A percentile compares a stretch with the other conserved stretches of the same genome.
phyloP scores from a whole-genome alignment of 1,140 invertebrate genomes.

The Amyelois transitella region DNA sequence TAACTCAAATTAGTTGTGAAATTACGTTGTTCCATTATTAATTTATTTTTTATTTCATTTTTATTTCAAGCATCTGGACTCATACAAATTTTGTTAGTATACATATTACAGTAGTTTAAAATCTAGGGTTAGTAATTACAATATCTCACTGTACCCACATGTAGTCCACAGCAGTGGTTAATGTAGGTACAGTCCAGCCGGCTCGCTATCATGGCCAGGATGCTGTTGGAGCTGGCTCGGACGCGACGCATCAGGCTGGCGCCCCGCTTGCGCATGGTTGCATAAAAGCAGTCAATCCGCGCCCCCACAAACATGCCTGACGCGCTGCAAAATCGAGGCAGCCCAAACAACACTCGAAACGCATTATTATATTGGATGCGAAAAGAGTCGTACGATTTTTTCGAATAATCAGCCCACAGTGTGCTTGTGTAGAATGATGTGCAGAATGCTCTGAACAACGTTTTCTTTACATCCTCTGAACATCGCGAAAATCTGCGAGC shows the following conservation, averaged over 20 bases:
- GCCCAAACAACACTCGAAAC: too few species aligned
- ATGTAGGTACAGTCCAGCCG: too few species aligned
- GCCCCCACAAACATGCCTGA: slow-evolving; percentile 1
- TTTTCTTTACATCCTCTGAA: slow-evolving; percentile 6
- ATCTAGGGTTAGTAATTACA: too few species aligned
- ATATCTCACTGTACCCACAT: too few species aligned
- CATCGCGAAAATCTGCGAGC: not conserved
- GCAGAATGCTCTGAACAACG: slow-evolving; percentile 13
- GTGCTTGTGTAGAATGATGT: slow-evolving; percentile 2
- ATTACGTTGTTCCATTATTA: not conserved
- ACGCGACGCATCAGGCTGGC: not conserved
- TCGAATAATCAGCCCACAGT: not conserved
- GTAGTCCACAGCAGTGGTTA: too few species aligned
- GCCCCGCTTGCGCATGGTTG: not conserved
- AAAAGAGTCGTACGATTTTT: not conserved
- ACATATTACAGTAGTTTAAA: too few species aligned
- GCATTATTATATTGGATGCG: slow-evolving; percentile 11
- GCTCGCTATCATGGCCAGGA: too few species aligned
- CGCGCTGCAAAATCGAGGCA: too few species aligned
- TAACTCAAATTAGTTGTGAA: not conserved
- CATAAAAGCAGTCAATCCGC: not conserved
- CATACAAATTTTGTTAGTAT: too few species aligned
- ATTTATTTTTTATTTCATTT: too few species aligned
- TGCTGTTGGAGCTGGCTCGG: not conserved
- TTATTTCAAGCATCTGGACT: too few species aligned